Conservation (phyloP, 2,888 invertebrate genomes). For the Spodoptera littoralis region DNA sequence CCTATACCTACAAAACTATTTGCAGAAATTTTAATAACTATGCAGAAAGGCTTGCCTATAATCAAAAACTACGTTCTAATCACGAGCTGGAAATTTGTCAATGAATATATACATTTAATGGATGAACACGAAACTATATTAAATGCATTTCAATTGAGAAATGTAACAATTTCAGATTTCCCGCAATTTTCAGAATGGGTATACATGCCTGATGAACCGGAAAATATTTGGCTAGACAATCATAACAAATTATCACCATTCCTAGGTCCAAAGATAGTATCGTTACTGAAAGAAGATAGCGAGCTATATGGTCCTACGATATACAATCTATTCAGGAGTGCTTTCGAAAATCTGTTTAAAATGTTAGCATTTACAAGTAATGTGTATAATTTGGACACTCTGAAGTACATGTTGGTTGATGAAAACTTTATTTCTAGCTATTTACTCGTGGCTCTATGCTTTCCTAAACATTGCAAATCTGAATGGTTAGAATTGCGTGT, state of each 20-base stretch:
- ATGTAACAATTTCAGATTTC: slow-evolving; percentile 1
- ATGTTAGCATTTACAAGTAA: slow-evolving; percentile 6
- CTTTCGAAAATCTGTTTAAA: slow-evolving; percentile 26
- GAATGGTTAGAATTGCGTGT: slow-evolving; percentile 44
- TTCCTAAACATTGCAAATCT: slow-evolving; percentile 12
- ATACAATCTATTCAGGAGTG: slow-evolving; percentile 41
- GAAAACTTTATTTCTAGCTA: slow-evolving; percentile 38
- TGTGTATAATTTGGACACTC: slow-evolving; percentile 26
- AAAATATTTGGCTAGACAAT: slow-evolving; percentile 40
- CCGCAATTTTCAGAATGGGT: not conserved
- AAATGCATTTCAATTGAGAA: slow-evolving; percentile 1
- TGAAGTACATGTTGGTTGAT: slow-evolving; percentile 43
- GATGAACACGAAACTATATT: slow-evolving; percentile 42
- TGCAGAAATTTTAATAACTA: slow-evolving; percentile 52
- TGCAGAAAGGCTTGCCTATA: slow-evolving; percentile 53
- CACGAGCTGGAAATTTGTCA: slow-evolving; percentile 61
- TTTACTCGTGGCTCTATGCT: slow-evolving; percentile 34
- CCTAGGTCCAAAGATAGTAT: slow-evolving; percentile 45
- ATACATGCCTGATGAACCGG: slow-evolving; percentile 2
- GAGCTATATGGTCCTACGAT: slow-evolving; percentile 44
- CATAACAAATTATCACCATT: slow-evolving; percentile 46
- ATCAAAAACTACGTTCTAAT: slow-evolving; percentile 56
- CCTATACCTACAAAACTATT: slow-evolving; percentile 61
- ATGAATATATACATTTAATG: slow-evolving; percentile 52
- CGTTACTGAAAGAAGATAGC: slow-evolving; percentile 53